phyloP scores from a whole-genome alignment of 2,113 vertebrate genomes.

The Nycticorax nycticorax region DNA sequence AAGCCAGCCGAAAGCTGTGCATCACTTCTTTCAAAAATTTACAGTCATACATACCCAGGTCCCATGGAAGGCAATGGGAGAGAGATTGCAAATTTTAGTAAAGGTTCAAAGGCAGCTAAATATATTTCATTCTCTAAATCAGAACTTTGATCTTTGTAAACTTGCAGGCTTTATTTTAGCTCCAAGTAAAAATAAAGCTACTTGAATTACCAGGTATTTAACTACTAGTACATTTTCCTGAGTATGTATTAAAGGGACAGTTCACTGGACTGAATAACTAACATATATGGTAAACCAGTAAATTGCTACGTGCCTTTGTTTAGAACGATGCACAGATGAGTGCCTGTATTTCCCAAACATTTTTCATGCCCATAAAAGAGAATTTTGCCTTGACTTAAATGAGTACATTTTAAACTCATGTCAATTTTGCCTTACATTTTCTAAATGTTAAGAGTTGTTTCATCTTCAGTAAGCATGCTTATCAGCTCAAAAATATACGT shows the following conservation, averaged over 20 bases:
- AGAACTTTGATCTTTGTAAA: neutral
- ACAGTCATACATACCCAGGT: neutral
- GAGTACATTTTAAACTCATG: neutral
- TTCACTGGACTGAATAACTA: neutral
- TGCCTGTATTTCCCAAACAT: neutral
- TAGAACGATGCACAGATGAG: neutral
- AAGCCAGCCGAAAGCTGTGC: neutral
- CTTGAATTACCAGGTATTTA: neutral
- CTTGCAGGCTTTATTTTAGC: neutral
- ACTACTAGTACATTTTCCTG: neutral
- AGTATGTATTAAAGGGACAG: neutral
- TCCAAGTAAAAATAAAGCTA: neutral
- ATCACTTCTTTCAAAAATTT: neutral
- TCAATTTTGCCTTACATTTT: neutral
- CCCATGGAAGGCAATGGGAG: rapidly evolving
- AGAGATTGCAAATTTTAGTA: neutral
- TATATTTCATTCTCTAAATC: neutral
- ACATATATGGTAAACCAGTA: neutral
- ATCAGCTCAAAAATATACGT: neutral
- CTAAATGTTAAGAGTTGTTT: neutral
- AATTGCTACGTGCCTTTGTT: neutral
- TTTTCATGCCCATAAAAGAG: neutral
- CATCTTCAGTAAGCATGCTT: neutral
- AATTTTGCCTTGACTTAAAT: neutral
- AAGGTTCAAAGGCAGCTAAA: neutral